Evolutionary conservation across 2,888 invertebrate genomes (phyloP).

Genomic region (Mythimna albipuncta): DNA sequence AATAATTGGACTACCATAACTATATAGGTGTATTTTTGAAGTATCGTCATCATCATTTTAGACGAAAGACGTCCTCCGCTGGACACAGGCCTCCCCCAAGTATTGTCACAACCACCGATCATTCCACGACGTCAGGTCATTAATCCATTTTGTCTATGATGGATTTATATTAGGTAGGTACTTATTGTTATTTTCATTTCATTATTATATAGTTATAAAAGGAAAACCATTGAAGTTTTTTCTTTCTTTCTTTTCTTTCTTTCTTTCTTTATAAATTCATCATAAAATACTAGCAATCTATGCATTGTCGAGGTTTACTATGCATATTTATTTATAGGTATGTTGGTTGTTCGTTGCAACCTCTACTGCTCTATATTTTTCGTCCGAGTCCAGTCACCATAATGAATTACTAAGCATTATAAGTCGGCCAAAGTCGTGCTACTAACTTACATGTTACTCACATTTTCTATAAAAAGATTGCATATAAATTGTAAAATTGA

Average conservation of each 20-base stretch:
- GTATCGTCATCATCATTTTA: no score
- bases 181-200: neutral
- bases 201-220: conserved; percentile 2
- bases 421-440: conserved; percentile 34
- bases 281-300: conserved; percentile 24
- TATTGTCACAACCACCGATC: no score
- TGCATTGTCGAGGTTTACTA: neutral
- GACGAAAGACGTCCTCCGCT: no score
- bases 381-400: neutral
- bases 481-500: conserved; percentile 43
- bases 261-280: conserved; percentile 9
- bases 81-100: no score
- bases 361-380: conserved; percentile 12
- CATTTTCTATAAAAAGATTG: conserved; percentile 50
- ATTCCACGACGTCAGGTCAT: no score
- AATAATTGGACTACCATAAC: neutral
- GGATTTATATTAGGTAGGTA: no score
- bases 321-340: neutral
- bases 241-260: no score
- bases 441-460: conserved; percentile 37
- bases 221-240: conserved; percentile 26
- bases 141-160: no score
- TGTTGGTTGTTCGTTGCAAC: conserved; percentile 26
- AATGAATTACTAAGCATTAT: conserved; percentile 14
- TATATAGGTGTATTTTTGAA: neutral